Base-by-base conservation (phyloP, 2,797 vertebrate species). In the Cyclura pinguis region DNA sequence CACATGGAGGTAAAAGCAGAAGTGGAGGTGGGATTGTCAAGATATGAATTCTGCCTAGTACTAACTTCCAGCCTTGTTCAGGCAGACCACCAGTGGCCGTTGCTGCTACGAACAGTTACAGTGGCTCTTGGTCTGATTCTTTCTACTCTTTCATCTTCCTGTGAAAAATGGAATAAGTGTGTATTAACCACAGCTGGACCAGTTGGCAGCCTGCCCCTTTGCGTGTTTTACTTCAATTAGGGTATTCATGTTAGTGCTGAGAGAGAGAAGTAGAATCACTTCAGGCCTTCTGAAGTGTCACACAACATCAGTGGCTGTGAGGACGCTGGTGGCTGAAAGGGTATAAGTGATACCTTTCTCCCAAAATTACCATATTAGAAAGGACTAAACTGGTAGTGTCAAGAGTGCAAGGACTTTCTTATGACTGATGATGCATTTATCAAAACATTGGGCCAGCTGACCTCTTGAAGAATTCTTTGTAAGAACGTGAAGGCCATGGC, bases 391-490 rank as follows among this genome's bases (percentile, higher is more conserved):
- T 80, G 83, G 69, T 35, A 80, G 80, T 85, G 88, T 80, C 88
- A 90, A 85, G 64, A 80, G 88, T 74, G 1, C 88, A 90, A 90
- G 88, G 84, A 85, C n/a, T 72, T 86, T 50, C 77, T 85, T 72
- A 59, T 80, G 62, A 90, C 52, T 86, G 81, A 62, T 80, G 50
- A 81, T 90, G 52, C 55, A 74, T 90, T 86, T 90, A 80, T n/a
- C 35, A 90, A 90, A 90, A 86, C 64, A 80, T 67, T 72, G 76
- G 74, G 27, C 84, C 62, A 85, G 27, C 47, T 85, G 73, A 57
- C 35, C n/a, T 85, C 7, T 29, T 80, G 84, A 80, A 73, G 74
- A 80, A 55, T 80, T 80, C 47, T 73, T n/a, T 81, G 64, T 90
- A 82, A 20, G 29, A 90, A 62, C 78, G 62, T n/a, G 69, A 74